Conservation (phyloP, 2,888 invertebrate genomes). For the Adineta ricciae region DNA sequence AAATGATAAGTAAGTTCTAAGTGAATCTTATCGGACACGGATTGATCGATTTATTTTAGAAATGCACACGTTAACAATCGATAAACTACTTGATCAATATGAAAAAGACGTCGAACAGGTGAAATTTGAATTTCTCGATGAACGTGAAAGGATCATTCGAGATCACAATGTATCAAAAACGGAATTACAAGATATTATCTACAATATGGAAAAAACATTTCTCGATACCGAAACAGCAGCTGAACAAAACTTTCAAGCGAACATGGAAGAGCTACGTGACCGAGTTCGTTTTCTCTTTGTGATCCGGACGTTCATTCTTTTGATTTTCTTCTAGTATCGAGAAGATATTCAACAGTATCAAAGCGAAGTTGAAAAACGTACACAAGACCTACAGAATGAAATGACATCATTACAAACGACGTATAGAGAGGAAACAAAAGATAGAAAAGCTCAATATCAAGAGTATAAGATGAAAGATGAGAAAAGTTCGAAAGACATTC, state of each 20-base stretch:
- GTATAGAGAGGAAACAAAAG: conserved; percentile 48
- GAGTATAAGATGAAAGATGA: conserved; percentile 48
- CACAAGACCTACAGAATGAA: conserved; percentile 41
- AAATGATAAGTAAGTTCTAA: conserved; percentile 39
- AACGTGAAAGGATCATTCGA: conserved; percentile 43
- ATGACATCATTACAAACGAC: conserved; percentile 44
- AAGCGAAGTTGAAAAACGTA: not conserved
- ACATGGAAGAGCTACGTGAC: conserved; percentile 49
- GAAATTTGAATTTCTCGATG: conserved; percentile 44
- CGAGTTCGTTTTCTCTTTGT: conserved; percentile 40
- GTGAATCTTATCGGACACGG: not conserved
- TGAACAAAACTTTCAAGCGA: conserved; percentile 47
- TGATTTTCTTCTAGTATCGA: conserved; percentile 42
- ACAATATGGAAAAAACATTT: conserved; percentile 50
- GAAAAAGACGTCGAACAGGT: conserved; percentile 22
- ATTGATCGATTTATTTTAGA: not conserved
- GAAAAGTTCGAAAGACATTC: conserved; percentile 48
- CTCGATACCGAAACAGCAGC: conserved; percentile 47
- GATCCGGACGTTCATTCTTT: too few species aligned
- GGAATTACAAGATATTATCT: conserved; percentile 48
- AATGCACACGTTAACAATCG: conserved; percentile 14
- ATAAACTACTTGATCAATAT: conserved; percentile 20
- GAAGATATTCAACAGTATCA: conserved; percentile 48
- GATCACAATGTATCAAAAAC: conserved; percentile 45
- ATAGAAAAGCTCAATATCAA: conserved; percentile 47